Evolutionary conservation across 1,140 invertebrate species (phyloP).

Genomic region (Pectinophora gossypiella): DNA sequence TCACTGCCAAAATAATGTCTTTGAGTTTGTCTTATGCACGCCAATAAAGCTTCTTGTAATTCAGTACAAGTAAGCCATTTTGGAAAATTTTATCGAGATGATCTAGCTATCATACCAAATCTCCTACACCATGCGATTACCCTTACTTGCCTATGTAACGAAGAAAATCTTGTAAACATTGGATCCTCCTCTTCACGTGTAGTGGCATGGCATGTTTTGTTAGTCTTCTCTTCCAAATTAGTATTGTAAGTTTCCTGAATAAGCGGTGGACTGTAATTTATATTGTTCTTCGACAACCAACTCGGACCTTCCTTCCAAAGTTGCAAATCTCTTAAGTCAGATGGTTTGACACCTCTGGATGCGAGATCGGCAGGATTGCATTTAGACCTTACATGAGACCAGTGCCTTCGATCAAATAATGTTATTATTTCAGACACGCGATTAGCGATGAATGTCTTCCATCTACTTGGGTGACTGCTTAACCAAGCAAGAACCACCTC

Average conservation of each 20-base stretch:
- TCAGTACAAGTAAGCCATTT: background rate
- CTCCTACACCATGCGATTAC: background rate
- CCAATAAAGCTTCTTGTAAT: background rate
- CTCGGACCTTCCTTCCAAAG: background rate
- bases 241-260: background rate
- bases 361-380: slow-evolving; percentile 43
- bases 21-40: background rate
- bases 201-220: background rate
- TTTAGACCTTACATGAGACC: slow-evolving; percentile 24
- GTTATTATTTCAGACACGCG: slow-evolving; percentile 37
- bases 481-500: too few species aligned
- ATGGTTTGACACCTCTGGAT: slow-evolving; percentile 28
- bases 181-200: background rate
- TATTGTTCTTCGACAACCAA: background rate
- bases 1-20: too few species aligned
- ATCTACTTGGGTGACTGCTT: too few species aligned
- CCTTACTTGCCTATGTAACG: background rate
- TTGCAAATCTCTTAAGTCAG: background rate
- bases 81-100: background rate
- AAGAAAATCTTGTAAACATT: background rate
- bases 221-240: background rate
- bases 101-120: background rate
- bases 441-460: too few species aligned
- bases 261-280: background rate
- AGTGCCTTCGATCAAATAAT: slow-evolving; percentile 16